phyloP scores from a whole-genome alignment of 2,113 vertebrate genomes.

The Aptenodytes forsteri region DNA sequence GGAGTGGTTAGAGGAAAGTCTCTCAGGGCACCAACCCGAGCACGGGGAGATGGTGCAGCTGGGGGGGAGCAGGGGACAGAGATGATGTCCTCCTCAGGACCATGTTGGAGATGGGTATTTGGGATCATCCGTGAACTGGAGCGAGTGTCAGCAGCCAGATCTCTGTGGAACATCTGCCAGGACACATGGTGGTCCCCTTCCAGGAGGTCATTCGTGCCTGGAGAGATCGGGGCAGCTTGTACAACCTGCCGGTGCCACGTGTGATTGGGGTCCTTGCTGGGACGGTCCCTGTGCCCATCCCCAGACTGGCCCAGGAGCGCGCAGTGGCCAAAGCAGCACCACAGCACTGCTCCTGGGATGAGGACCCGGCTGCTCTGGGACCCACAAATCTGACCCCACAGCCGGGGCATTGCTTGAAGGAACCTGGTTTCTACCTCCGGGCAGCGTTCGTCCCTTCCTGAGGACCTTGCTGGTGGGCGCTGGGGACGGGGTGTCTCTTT shows the following conservation, averaged over 20 bases:
- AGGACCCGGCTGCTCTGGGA: background rate
- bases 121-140: background rate
- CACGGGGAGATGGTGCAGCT: background rate
- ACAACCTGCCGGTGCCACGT: accelerated
- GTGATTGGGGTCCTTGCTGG: background rate
- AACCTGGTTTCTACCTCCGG: background rate
- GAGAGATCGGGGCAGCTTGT: background rate
- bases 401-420: background rate
- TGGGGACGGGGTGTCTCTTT: background rate
- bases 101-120: background rate
- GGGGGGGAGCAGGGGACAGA: background rate
- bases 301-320: background rate
- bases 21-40: background rate
- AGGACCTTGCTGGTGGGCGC: background rate
- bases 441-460: background rate
- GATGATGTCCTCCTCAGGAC: background rate
- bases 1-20: background rate
- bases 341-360: background rate
- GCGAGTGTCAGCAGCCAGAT: background rate
- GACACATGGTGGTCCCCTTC: background rate
- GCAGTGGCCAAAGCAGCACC: background rate
- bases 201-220: background rate
- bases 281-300: background rate
- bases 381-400: background rate
- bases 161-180: background rate